Base-by-base conservation (phyloP, 2,888 invertebrate genomes). In the Zonitis immaculata region DNA sequence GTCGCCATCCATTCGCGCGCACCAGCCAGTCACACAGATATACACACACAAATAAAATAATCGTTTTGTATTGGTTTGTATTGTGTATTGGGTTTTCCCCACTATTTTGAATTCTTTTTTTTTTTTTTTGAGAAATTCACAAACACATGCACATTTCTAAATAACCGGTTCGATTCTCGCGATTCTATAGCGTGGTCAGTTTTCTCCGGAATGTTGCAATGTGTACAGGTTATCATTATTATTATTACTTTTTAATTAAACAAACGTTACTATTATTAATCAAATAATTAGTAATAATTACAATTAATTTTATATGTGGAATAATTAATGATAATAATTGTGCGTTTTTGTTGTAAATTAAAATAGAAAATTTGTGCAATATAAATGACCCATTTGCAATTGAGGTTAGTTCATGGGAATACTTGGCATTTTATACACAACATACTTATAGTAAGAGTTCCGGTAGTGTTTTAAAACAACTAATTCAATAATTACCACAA, bases 111-210 rank as follows among this genome's bases (percentile, higher is more conserved):
- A n/a, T n/a, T n/a, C n/a, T n/a, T n/a, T n/a, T n/a, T n/a, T n/a
- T n/a, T n/a, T n/a, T 56, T 54, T 49, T 47, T 52, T 54, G 51
- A 47, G 54, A 54, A 35, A 16, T 9, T 16, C 18, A 35, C 16
- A 35, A 1, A 35, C 35, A 35, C 16, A 26, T 30, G 49, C 47
- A 49, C 49, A 42, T 48, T n/a, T n/a, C n/a, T n/a, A n/a, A n/a
- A 53, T 57, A 56, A 62, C 65, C 66, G 65, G 65, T 63, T 66
- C 61, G 66, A 67, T 65, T 66, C 63, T 65, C 58, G 63, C 65
- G 52, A 16, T 35, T 35, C 35, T n/a, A n/a, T 35, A 61, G 64
- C 65, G 62, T 67, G 69, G 70, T 69, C 70, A 71, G 71, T 72
- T 72, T 60, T 63, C 54, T 57, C 51, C 52, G 57, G 61, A 49